Percentiles rank a stretch among this genome's conserved stretches.
Conservation (phyloP, 2,888 invertebrate species). For the Diabrotica balteata region DNA sequence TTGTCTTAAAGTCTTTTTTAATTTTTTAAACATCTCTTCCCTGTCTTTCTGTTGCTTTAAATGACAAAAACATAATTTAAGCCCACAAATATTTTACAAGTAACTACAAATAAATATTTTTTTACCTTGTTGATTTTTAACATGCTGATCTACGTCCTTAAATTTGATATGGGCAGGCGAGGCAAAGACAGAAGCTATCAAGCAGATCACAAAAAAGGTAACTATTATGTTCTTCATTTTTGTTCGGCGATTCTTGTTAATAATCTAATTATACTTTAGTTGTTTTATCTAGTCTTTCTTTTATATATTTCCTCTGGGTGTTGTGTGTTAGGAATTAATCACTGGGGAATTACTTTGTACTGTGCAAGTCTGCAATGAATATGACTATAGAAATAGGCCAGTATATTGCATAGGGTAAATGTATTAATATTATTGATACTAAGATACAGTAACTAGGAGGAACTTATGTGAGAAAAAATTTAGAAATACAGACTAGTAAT, state of each 20-base stretch:
- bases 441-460: no score
- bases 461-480: no score
- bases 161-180: neutral
- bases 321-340: neutral
- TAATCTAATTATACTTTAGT: neutral
- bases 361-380: neutral
- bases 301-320: conserved; percentile 1
- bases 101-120: neutral
- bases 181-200: neutral
- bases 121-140: conserved; percentile 11
- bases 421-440: no score
- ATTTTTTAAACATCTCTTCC: no score
- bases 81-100: no score
- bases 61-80: no score
- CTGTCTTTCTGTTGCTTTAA: no score
- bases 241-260: neutral
- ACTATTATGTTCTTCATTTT: conserved; percentile 2
- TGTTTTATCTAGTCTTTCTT: neutral
- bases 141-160: neutral
- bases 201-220: neutral
- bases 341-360: conserved; percentile 6
- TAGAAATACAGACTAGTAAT: no score
- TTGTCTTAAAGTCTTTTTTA: no score
- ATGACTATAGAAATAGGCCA: neutral
- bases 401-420: neutral